Evolutionary conservation across 2,797 vertebrate species (phyloP).

Genomic region (Momotus momota): DNA sequence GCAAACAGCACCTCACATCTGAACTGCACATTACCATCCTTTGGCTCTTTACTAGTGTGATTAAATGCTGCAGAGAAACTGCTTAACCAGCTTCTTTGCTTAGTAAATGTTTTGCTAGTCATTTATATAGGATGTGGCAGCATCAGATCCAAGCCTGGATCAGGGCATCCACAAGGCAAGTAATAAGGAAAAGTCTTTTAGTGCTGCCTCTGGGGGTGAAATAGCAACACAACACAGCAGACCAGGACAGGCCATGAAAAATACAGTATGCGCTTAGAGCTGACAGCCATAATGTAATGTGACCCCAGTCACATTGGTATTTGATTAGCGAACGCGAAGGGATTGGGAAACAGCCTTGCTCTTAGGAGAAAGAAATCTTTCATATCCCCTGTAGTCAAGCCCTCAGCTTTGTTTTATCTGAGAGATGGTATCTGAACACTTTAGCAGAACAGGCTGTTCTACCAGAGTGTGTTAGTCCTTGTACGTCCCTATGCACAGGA

Average conservation of each 20-base stretch:
- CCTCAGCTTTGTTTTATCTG: slow-evolving; percentile 9
- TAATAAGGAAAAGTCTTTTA: not conserved
- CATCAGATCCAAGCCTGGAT: not conserved
- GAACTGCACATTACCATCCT: not conserved
- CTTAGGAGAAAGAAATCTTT: slow-evolving; percentile 54
- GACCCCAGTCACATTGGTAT: slow-evolving; percentile 56
- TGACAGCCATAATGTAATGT: slow-evolving; percentile 55
- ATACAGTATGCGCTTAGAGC: slow-evolving; percentile 6
- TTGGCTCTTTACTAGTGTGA: not conserved
- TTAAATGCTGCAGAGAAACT: not conserved
- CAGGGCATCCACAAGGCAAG: not conserved
- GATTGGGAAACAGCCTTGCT: slow-evolving; percentile 31
- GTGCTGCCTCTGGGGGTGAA: slow-evolving; percentile 19
- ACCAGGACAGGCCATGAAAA: slow-evolving; percentile 44
- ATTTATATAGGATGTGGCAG: not conserved
- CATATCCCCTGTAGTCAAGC: not conserved
- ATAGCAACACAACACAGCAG: not conserved
- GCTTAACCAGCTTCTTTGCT: not conserved
- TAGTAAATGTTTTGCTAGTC: not conserved
- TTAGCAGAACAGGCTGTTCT: not conserved
- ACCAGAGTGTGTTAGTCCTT: not conserved
- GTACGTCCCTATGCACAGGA: not conserved
- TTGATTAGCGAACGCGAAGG: slow-evolving; percentile 30
- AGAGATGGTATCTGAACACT: slow-evolving; percentile 5
- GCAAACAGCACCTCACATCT: slow-evolving; percentile 41